phyloP scores from a whole-genome alignment of 2,113 vertebrate species.

The Peromyscus californicus region DNA sequence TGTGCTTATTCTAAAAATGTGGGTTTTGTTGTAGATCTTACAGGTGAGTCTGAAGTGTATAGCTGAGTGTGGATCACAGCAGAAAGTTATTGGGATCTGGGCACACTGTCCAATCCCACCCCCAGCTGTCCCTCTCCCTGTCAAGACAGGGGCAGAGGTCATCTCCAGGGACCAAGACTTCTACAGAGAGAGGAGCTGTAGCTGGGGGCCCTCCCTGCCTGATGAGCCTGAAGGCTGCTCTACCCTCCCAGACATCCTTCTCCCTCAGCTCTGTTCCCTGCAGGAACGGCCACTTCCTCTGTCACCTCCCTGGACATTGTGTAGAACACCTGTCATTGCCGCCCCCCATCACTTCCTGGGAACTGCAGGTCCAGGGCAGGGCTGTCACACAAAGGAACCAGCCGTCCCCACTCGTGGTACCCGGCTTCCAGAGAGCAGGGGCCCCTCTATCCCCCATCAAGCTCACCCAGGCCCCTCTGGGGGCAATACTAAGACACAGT shows the following conservation, averaged over 20 bases:
- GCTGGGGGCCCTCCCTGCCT: background rate
- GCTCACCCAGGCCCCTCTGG: background rate
- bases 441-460: background rate
- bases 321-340: background rate
- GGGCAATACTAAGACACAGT: background rate
- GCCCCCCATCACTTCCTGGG: background rate
- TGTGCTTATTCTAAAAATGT: background rate
- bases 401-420: background rate
- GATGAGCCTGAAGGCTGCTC: background rate
- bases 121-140: background rate
- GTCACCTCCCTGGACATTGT: fast-evolving
- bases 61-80: background rate
- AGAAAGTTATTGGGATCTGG: background rate
- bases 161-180: background rate
- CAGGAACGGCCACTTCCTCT: fast-evolving
- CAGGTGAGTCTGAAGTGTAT: background rate
- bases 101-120: background rate
- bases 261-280: background rate
- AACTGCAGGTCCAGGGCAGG: background rate
- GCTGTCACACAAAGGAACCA: background rate
- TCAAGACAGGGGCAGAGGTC: background rate
- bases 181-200: background rate
- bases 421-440: background rate
- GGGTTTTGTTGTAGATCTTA: background rate
- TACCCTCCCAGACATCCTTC: background rate